These are phyloP conservation scores for Blastobasis adustella DNA, from an alignment of 2,888 invertebrate species.

Conservation along the genomic window DNA sequence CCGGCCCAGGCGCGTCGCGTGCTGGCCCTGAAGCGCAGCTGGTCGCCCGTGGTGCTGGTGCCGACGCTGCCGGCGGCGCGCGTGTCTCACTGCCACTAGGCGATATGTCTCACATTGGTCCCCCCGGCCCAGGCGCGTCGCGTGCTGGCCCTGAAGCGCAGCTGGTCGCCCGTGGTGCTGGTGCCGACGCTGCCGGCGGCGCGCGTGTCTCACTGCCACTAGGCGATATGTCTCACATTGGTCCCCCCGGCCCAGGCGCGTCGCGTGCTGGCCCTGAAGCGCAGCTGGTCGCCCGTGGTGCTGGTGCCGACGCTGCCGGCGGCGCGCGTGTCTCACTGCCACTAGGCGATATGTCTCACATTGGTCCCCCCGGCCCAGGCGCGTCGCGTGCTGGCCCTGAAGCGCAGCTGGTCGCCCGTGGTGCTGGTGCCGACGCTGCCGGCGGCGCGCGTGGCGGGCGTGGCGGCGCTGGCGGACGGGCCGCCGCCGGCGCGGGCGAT, in stretches of 20 bases:
- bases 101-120: no score
- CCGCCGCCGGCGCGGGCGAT: constrained; percentile 82
- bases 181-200: constrained; percentile 95
- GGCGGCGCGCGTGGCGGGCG: constrained; percentile 89
- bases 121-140: constrained; percentile 88
- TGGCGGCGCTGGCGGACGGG: constrained; percentile 82
- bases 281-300: constrained; percentile 59
- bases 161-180: constrained; percentile 79
- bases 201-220: constrained; percentile 80
- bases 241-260: constrained; percentile 70
- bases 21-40: constrained; percentile 90
- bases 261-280: constrained; percentile 90
- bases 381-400: constrained; percentile 89
- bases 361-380: constrained; percentile 54
- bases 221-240: neutral
- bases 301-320: constrained; percentile 24
- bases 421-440: constrained; percentile 96
- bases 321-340: neutral
- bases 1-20: constrained; percentile 87
- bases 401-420: constrained; percentile 91
- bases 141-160: constrained; percentile 90
- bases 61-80: constrained; percentile 77
- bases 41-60: constrained; percentile 91
- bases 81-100: constrained; percentile 78
- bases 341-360: no score